phyloP scores from a whole-genome alignment of 2,113 vertebrate genomes.

The Hoplias malabaricus region DNA sequence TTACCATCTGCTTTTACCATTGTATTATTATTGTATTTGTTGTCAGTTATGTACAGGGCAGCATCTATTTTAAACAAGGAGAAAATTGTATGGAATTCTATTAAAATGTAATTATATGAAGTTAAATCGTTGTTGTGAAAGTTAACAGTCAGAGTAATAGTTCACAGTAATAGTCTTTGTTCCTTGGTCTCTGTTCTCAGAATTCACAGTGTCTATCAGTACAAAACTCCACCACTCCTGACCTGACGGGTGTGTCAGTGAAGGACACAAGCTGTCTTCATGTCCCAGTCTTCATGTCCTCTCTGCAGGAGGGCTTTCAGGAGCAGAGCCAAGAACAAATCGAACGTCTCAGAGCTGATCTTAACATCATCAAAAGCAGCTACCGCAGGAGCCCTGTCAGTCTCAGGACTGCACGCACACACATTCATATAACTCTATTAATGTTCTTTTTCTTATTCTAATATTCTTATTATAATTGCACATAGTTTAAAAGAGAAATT shows the following conservation, averaged over 20 bases:
- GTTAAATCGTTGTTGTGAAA: too few relatives aligned
- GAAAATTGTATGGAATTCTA: too few relatives aligned
- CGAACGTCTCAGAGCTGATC: conserved; percentile 79
- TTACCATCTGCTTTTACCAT: too few relatives aligned
- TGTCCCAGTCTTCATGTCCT: conserved; percentile 73
- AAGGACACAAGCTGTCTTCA: conserved; percentile 69
- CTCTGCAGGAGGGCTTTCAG: conserved; percentile 80
- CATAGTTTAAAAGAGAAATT: too few relatives aligned
- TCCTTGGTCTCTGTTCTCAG: conserved; percentile 63
- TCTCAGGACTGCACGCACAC: neutral
- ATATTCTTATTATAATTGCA: too few relatives aligned
- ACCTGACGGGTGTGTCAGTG: conserved; percentile 68
- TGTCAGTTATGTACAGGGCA: too few relatives aligned
- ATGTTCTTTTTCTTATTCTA: too few relatives aligned
- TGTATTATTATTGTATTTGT: too few relatives aligned
- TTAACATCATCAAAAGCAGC: conserved; percentile 77
- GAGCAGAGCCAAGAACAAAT: conserved; percentile 80
- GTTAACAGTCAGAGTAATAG: neutral
- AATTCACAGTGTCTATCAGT: conserved; percentile 84
- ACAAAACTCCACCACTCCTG: conserved; percentile 77
- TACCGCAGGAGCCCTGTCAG: conserved; percentile 78
- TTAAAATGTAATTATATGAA: too few relatives aligned
- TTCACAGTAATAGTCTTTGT: too few relatives aligned
- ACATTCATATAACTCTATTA: neutral
- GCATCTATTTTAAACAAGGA: too few relatives aligned